Conservation (phyloP, 2,888 invertebrate genomes). For the Ceratothoa steindachneri region DNA sequence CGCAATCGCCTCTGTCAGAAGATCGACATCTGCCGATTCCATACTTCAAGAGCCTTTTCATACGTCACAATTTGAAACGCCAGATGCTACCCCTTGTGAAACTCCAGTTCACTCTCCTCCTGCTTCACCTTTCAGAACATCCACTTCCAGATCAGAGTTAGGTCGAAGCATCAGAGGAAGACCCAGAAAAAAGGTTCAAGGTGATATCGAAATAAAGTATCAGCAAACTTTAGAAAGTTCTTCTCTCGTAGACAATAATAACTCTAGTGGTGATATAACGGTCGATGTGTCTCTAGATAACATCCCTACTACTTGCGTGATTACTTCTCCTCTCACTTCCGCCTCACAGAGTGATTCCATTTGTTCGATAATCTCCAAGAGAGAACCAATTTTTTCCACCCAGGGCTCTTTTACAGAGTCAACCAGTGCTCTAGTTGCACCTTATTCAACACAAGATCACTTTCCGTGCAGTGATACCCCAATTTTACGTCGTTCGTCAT, state of each 20-base stretch:
- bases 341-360: background rate
- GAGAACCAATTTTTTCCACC: background rate
- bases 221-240: background rate
- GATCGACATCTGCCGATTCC: constrained; percentile 8
- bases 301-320: background rate
- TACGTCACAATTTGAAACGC: constrained; percentile 7
- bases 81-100: background rate
- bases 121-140: background rate
- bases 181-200: background rate
- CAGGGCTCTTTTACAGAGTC: background rate
- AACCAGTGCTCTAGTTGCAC: background rate
- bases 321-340: background rate
- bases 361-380: background rate
- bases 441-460: background rate
- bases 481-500: constrained; percentile 35
- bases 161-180: background rate
- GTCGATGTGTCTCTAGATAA: background rate
- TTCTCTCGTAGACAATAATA: background rate
- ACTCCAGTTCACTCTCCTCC: constrained; percentile 5
- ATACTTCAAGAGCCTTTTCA: constrained; percentile 5
- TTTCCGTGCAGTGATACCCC: background rate
- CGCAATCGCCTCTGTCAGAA: background rate
- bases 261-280: background rate
- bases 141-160: background rate
- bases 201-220: background rate